Percentiles rank a stretch among this genome's conserved stretches.
Conservation (phyloP, 2,888 invertebrate genomes). For the Mythimna impura region DNA sequence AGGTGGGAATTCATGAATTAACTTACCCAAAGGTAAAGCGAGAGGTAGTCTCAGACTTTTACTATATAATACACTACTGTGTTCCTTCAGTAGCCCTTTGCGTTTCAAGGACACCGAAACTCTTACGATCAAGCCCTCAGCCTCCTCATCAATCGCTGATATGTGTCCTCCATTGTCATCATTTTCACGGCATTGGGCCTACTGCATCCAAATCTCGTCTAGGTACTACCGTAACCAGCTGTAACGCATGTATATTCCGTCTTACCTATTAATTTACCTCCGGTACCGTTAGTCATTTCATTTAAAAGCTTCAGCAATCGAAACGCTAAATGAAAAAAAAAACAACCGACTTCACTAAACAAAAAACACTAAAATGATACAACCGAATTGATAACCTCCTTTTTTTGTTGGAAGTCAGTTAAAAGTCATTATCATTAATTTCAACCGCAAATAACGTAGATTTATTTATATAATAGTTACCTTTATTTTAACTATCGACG, state of each 20-base stretch:
- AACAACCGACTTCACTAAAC: no score
- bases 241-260: not conserved
- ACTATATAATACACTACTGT: no score
- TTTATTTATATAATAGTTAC: conserved; percentile 39
- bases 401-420: no score
- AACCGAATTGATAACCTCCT: no score
- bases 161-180: not conserved
- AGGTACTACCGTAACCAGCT: not conserved
- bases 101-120: no score
- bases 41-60: no score
- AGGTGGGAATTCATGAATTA: no score
- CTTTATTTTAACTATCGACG: conserved; percentile 30
- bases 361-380: no score
- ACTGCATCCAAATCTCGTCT: not conserved
- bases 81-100: no score
- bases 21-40: no score
- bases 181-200: not conserved
- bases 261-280: not conserved
- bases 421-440: conserved; percentile 7
- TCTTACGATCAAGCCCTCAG: not conserved
- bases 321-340: conserved; percentile 12
- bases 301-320: not conserved
- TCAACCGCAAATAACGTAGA: conserved; percentile 11
- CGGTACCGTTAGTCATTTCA: not conserved
- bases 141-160: not conserved